Conservation (phyloP, 2,888 invertebrate species). For the Seira ritae region DNA sequence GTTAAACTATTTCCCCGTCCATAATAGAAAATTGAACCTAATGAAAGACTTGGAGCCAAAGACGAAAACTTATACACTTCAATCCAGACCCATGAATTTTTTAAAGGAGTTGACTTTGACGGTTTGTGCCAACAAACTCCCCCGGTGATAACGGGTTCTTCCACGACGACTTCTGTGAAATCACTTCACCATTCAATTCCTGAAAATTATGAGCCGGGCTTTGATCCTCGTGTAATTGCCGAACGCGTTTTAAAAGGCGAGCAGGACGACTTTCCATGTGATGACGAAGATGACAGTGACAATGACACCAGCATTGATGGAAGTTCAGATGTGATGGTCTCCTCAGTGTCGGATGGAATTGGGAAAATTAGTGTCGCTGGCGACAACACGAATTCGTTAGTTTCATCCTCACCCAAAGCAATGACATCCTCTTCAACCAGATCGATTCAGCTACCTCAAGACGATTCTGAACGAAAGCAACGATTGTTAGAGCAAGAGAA, state of each 20-base stretch:
- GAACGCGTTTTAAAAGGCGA: constrained; percentile 63
- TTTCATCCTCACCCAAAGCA: background rate
- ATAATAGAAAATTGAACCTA: constrained; percentile 83
- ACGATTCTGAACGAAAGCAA: constrained; percentile 73
- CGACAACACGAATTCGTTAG: background rate
- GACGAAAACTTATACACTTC: constrained; percentile 87
- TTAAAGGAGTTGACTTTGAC: constrained; percentile 89
- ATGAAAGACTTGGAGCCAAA: constrained; percentile 87
- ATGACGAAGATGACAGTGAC: constrained; percentile 70
- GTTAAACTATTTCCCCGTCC: too few relatives aligned
- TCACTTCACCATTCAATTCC: constrained; percentile 34
- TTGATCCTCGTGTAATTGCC: constrained; percentile 67
- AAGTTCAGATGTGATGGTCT: background rate
- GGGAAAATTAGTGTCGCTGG: constrained; percentile 37
- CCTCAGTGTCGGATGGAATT: constrained; percentile 19
- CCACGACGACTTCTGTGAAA: background rate
- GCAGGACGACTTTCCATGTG: constrained; percentile 40
- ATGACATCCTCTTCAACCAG: background rate
- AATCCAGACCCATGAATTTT: constrained; percentile 92
- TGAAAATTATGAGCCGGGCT: constrained; percentile 63
- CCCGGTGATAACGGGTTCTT: constrained; percentile 17
- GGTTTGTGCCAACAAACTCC: constrained; percentile 86
- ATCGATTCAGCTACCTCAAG: constrained; percentile 50
- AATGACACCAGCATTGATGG: too few relatives aligned
- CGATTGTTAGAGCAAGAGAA: constrained; percentile 83